Evolutionary conservation across 1,140 invertebrate species (phyloP), one percentile per base, ranked within the genome.

Genomic region (Listronotus bonariensis): DNA sequence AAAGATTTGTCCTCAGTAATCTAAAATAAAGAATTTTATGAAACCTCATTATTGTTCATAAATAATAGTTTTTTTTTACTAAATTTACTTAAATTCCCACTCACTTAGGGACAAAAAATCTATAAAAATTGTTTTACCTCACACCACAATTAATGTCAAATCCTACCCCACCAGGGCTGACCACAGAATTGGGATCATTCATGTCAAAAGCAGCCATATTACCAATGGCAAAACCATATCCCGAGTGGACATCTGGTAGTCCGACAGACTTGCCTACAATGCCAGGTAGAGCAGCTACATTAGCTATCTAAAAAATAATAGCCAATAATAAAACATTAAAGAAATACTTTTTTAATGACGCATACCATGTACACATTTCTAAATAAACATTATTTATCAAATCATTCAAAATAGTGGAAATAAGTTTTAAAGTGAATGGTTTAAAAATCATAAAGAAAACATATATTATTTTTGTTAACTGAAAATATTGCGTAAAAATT

Each of bases 171-270:
- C 76, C 97, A 54, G 98, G 98, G 12, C 97, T 99, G 3, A 99
- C 96, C 61, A 99, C 90, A 20, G 96, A 91, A 68, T 90, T 84
- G 10, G 95, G 95, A 84, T 99, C 87, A 75, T 87, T 83, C 81
- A 96, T 91, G 80, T 99, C 98, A 85, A 99, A 99, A 31, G 98
- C 98, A 68, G 98, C 98, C 92, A 99, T 98, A 80, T 99, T 99
- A 67, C 97, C 95, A 80, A 99, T 99, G 18, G 97, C 97, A 88
- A 99, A 99, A 40, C 97, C 97, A 86, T 99, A 99, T 40, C 97
- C 98, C 18, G 96, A 98, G 83, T 99, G 98, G 38, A 99, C 89
- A 86, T 99, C 98, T 10, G 98, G 98, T 12, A 99, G 81, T 31
- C 98, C 98, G 41, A 93, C 85, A 7, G 91, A 93, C 65, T 77